phyloP scores from a whole-genome alignment of 1,140 invertebrate species.

The Drosophila carrolli region DNA sequence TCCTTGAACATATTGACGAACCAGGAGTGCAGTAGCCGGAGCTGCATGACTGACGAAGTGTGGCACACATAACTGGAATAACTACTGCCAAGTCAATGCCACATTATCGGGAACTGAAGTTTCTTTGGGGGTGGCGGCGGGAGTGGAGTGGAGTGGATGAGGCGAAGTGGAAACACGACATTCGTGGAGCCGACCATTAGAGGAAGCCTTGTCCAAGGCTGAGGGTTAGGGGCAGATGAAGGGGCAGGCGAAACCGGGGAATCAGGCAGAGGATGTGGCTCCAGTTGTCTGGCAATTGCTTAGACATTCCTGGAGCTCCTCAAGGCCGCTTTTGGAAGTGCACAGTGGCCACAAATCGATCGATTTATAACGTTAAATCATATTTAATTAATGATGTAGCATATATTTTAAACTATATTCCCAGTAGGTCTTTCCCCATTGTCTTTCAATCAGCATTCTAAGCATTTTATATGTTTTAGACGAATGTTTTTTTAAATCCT shows the following conservation, averaged over 20 bases:
- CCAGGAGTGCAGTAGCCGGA: conserved; percentile 71
- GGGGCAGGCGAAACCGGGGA: background rate
- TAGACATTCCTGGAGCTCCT: conserved; percentile 36
- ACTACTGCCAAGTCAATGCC: conserved; percentile 46
- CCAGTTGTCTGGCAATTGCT: conserved; percentile 36
- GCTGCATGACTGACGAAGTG: conserved; percentile 47
- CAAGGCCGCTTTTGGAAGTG: conserved; percentile 31
- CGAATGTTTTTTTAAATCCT: background rate
- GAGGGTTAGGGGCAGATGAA: background rate
- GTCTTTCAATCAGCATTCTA: background rate
- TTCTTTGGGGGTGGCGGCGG: background rate
- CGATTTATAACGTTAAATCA: no score
- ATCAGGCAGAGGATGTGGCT: conserved; percentile 29
- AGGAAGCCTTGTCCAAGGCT: conserved; percentile 37
- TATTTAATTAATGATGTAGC: no score
- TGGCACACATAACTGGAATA: conserved; percentile 70
- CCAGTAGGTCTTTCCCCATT: background rate
- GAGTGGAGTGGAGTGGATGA: background rate
- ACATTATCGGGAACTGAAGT: conserved; percentile 29
- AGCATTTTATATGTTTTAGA: background rate
- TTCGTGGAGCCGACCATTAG: conserved; percentile 40
- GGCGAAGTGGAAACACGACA: conserved; percentile 16
- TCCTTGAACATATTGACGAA: conserved; percentile 78
- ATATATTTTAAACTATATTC: no score
- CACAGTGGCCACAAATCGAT: conserved; percentile 18